A percentile compares a stretch with the other conserved stretches of the same genome.
phyloP scores from a whole-genome alignment of 2,797 vertebrate genomes.

The Onychomys arenicola region DNA sequence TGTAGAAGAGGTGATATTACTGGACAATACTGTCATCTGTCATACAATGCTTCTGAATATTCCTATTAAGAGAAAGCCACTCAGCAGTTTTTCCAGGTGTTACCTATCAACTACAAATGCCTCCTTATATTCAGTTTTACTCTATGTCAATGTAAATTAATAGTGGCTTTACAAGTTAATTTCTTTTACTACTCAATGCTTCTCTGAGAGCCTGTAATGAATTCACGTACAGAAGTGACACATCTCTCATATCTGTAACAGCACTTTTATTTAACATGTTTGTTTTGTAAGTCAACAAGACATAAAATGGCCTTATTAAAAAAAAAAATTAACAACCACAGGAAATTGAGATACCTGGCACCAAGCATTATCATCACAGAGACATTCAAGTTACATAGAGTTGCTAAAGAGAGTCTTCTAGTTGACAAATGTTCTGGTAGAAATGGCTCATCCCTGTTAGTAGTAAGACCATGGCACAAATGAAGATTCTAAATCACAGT shows the following conservation, averaged over 20 bases:
- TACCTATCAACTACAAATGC: slow-evolving; percentile 62
- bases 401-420: not conserved
- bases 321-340: not conserved
- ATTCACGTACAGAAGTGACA: not conserved
- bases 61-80: slow-evolving; percentile 68
- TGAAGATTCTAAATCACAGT: not conserved
- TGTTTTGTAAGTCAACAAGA: slow-evolving; percentile 61
- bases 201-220: slow-evolving; percentile 51
- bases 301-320: slow-evolving; percentile 14
- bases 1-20: slow-evolving; percentile 55
- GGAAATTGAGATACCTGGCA: not conserved
- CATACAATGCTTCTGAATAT: slow-evolving; percentile 54
- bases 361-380: not conserved
- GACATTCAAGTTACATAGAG: not conserved
- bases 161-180: slow-evolving; percentile 66
- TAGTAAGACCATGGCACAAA: not conserved
- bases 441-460: not conserved
- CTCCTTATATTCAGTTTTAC: slow-evolving; percentile 69
- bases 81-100: slow-evolving; percentile 71
- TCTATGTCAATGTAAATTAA: slow-evolving; percentile 75
- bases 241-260: slow-evolving; percentile 21
- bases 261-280: slow-evolving; percentile 37
- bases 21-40: slow-evolving; percentile 74
- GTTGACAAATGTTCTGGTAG: not conserved
- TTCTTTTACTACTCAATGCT: slow-evolving; percentile 53